A percentile compares a stretch with the other conserved stretches of the same genome.
Conservation (phyloP, 1,140 invertebrate species). For the Conus betulinus region DNA sequence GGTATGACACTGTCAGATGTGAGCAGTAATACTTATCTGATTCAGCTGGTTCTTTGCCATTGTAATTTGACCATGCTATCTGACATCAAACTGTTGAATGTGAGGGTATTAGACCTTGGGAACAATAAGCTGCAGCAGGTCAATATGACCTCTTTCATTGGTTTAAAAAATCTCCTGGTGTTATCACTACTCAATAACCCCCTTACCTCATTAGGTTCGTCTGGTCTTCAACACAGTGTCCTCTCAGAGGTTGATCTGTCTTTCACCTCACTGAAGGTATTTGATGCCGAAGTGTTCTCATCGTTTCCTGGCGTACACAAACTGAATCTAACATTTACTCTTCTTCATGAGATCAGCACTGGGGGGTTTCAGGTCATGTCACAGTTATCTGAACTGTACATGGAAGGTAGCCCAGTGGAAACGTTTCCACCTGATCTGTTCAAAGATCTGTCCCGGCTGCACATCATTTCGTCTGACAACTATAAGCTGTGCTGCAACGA, state of each 20-base stretch:
- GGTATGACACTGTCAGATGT: no score
- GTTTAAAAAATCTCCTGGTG: neutral
- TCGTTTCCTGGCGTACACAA: slow-evolving; percentile 1
- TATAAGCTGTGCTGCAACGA: slow-evolving; percentile 49
- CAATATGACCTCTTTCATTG: neutral
- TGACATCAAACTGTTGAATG: no score
- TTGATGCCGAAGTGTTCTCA: no score
- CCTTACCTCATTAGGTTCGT: no score
- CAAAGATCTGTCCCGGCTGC: neutral
- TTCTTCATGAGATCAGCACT: no score
- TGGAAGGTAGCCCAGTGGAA: no score
- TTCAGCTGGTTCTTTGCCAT: no score
- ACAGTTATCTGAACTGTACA: no score
- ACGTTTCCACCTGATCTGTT: no score
- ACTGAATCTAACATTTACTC: no score
- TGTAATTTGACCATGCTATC: no score
- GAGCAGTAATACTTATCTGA: neutral
- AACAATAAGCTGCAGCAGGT: slow-evolving; percentile 25
- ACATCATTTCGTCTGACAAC: slow-evolving; percentile 34
- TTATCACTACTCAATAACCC: slow-evolving; percentile 27
- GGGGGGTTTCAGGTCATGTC: no score
- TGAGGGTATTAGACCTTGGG: slow-evolving; percentile 20
- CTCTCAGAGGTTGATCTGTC: slow-evolving; percentile 14
- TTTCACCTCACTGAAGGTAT: neutral
- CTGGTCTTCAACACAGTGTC: neutral